Conservation (phyloP, 2,797 vertebrate genomes). For the Coregonus sp. region DNA sequence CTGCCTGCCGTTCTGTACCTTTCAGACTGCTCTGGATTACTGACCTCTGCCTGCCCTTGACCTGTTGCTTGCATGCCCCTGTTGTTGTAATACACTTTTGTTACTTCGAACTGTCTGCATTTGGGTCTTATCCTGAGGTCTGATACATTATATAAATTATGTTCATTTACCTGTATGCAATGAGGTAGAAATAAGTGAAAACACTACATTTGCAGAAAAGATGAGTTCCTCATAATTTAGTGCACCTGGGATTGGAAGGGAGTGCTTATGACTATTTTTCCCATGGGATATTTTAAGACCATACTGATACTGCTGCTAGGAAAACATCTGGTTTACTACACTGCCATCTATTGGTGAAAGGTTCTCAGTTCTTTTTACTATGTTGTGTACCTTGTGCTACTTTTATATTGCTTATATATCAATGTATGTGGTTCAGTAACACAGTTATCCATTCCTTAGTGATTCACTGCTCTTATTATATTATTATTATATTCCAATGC, state of each 20-base stretch:
- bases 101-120: no score
- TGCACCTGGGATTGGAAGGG: background rate
- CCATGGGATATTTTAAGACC: background rate
- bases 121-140: no score
- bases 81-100: no score
- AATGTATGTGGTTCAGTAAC: background rate
- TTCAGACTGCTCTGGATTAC: no score
- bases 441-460: background rate
- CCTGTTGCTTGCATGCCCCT: no score
- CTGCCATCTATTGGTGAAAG: conserved; percentile 3
- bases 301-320: background rate
- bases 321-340: background rate
- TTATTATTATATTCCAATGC: background rate
- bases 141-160: background rate
- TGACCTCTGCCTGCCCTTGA: no score
- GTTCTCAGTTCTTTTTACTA: background rate
- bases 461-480: background rate
- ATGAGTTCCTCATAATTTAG: background rate
- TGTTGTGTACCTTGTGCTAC: background rate
- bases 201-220: background rate
- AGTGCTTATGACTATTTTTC: background rate
- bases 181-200: background rate
- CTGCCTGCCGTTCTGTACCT: no score
- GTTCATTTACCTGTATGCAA: background rate
- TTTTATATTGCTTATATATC: background rate